phyloP scores from a whole-genome alignment of 2,113 vertebrate genomes.

The Cyprinodon brontotheroides region DNA sequence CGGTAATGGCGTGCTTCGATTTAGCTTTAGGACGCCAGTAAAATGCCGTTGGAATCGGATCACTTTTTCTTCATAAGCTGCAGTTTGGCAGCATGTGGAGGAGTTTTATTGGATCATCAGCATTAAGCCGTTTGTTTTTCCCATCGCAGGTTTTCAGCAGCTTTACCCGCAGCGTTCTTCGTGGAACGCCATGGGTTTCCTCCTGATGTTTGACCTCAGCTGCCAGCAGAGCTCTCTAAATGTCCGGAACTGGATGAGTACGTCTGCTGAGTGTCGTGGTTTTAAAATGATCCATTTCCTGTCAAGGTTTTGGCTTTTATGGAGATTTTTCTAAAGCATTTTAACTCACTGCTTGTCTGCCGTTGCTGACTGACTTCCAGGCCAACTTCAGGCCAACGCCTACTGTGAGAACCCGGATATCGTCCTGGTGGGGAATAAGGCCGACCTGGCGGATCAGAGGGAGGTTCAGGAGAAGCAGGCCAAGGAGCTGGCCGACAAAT shows the following conservation, averaged over 20 bases:
- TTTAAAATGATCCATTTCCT: not conserved
- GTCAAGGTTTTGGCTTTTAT: not conserved
- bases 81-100: too few relatives aligned
- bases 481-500: conserved; percentile 93
- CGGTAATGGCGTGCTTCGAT: too few relatives aligned
- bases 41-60: too few relatives aligned
- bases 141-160: conserved; percentile 82
- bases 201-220: conserved; percentile 96
- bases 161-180: conserved; percentile 95
- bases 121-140: not conserved
- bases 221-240: conserved; percentile 97
- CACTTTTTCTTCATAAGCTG: too few relatives aligned
- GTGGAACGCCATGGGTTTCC: conserved; percentile 97
- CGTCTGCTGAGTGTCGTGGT: conserved; percentile 45
- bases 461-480: conserved; percentile 92
- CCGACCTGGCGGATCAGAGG: conserved; percentile 90
- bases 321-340: not conserved
- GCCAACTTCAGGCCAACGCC: conserved; percentile 94
- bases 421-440: conserved; percentile 94
- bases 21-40: too few relatives aligned
- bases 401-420: conserved; percentile 97
- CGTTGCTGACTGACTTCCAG: conserved; percentile 42
- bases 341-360: too few relatives aligned
- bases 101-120: too few relatives aligned
- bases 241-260: conserved; percentile 98